Conservation (phyloP, 2,113 vertebrate genomes). For the Esox niger region DNA sequence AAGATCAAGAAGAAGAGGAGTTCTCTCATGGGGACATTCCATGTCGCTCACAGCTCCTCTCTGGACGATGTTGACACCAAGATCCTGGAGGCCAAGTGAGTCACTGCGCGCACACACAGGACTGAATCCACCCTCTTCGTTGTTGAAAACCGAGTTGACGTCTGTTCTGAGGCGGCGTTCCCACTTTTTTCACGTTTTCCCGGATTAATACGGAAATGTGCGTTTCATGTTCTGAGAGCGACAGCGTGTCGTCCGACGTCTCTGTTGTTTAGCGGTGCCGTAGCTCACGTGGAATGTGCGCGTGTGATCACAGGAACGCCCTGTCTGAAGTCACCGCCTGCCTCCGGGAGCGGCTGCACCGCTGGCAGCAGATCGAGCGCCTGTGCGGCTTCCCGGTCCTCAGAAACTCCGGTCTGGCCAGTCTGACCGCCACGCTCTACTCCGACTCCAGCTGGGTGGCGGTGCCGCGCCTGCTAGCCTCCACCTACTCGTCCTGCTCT, state of each 20-base stretch:
- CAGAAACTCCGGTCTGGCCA: conserved; percentile 86
- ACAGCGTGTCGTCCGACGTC: no score
- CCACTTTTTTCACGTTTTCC: no score
- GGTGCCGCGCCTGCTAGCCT: conserved; percentile 80
- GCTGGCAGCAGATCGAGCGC: conserved; percentile 95
- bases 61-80: conserved; percentile 96
- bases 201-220: no score
- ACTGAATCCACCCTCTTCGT: no score
- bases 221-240: no score
- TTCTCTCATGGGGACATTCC: conserved; percentile 90
- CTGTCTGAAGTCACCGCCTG: conserved; percentile 90
- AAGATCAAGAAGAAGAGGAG: conserved; percentile 97
- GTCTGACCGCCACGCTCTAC: conserved; percentile 88
- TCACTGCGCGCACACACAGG: neutral
- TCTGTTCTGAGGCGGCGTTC: no score
- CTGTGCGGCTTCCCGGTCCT: conserved; percentile 91
- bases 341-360: conserved; percentile 90
- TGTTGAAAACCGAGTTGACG: no score
- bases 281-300: neutral
- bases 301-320: conserved; percentile 76
- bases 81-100: conserved; percentile 97
- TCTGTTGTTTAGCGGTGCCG: no score
- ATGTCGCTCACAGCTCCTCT: conserved; percentile 94
- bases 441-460: conserved; percentile 85
- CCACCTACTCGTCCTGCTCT: conserved; percentile 78